A percentile compares a stretch with the other conserved stretches of the same genome.
Conservation (phyloP, 2,113 vertebrate genomes). For the Semicossyphus pulcher region DNA sequence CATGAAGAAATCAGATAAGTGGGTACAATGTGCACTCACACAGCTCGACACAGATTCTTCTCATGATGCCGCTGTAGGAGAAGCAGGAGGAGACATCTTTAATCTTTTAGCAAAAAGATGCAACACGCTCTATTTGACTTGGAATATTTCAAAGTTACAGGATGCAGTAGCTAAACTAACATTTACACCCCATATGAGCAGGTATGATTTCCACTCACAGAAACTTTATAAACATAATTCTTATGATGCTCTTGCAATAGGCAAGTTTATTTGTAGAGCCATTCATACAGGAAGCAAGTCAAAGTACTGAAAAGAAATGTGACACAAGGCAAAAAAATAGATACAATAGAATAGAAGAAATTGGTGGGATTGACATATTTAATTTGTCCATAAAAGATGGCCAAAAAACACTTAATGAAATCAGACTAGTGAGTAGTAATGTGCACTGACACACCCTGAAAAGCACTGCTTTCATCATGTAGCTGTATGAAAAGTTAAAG, state of each 20-base stretch:
- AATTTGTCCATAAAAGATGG: too few species aligned
- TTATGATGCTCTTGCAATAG: too few species aligned
- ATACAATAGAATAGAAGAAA: too few species aligned
- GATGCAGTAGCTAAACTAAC: neutral
- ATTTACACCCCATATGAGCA: too few species aligned
- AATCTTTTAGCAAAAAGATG: too few species aligned
- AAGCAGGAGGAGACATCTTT: neutral
- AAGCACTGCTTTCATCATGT: neutral
- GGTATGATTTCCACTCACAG: too few species aligned
- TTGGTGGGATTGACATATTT: too few species aligned
- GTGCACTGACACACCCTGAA: neutral
- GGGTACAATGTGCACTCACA: neutral
- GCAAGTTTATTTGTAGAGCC: too few species aligned
- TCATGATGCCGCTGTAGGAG: neutral
- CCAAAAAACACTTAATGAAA: neutral
- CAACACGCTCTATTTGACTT: neutral
- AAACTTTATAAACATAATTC: too few species aligned
- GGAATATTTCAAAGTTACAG: neutral
- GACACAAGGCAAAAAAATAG: too few species aligned
- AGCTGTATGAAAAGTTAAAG: neutral
- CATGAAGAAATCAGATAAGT: neutral
- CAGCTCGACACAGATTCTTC: neutral
- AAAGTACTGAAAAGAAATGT: too few species aligned
- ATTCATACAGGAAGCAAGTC: too few species aligned
- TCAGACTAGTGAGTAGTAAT: neutral